Evolutionary conservation across 2,113 vertebrate genomes (phyloP).

Genomic region (Lamprotornis superbus): DNA sequence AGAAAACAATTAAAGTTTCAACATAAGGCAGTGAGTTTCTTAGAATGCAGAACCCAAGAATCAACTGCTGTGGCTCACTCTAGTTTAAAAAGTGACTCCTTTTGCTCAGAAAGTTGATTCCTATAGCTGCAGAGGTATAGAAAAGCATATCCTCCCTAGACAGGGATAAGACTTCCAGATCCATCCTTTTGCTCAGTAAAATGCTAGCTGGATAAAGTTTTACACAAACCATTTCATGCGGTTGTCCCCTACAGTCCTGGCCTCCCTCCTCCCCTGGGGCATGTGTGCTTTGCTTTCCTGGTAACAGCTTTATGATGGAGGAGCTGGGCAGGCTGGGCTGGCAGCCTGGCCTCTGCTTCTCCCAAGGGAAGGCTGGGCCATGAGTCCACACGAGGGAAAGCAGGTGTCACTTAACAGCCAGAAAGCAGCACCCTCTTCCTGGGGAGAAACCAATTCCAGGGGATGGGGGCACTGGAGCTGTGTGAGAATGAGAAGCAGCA

Average conservation of each 20-base stretch:
- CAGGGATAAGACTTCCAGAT: slow-evolving; percentile 1
- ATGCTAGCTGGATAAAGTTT: background rate
- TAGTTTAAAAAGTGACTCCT: background rate
- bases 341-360: background rate
- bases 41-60: background rate
- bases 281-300: background rate
- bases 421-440: background rate
- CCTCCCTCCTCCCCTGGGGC: background rate
- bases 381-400: background rate
- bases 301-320: slow-evolving; percentile 1
- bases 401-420: background rate
- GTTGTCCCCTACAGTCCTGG: background rate
- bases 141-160: slow-evolving; percentile 13
- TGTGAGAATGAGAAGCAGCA: background rate
- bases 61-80: background rate
- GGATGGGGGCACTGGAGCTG: background rate
- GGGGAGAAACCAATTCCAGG: background rate
- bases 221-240: background rate
- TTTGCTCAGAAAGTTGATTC: slow-evolving; percentile 26
- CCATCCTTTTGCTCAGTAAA: slow-evolving; percentile 39
- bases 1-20: slow-evolving; percentile 2
- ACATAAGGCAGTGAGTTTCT: background rate
- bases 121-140: background rate
- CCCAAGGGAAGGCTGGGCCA: background rate
- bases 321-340: background rate